phyloP scores from a whole-genome alignment of 2,113 vertebrate species.

The Syngnathus floridae region DNA sequence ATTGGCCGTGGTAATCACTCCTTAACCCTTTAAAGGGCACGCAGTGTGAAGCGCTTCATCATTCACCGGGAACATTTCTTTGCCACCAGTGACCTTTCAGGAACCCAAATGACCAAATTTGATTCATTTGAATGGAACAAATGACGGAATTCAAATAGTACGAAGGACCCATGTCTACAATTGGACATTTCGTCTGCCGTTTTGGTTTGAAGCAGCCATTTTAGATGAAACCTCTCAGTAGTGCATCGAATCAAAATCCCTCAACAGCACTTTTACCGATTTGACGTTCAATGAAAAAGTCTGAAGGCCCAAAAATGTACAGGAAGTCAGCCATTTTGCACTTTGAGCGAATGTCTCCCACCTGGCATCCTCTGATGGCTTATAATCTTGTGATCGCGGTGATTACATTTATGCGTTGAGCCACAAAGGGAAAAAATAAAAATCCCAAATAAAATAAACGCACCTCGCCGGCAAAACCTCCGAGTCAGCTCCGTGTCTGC shows the following conservation, averaged over 20 bases:
- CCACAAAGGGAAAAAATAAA: neutral
- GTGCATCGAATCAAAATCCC: neutral
- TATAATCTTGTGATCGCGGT: neutral
- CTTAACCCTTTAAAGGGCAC: conserved; percentile 8
- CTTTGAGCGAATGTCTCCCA: neutral
- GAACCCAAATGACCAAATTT: neutral
- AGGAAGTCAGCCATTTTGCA: neutral
- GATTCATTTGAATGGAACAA: too few relatives aligned
- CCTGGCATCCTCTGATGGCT: neutral
- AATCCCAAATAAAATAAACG: neutral
- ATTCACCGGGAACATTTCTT: neutral
- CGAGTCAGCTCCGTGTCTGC: neutral
- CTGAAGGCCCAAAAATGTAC: neutral
- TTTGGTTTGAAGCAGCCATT: neutral
- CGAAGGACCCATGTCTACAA: neutral
- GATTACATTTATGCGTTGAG: neutral
- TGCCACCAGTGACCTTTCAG: neutral
- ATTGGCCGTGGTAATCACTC: conserved; percentile 10
- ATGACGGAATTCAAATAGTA: too few relatives aligned
- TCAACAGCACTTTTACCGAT: too few relatives aligned
- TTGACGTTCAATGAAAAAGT: neutral
- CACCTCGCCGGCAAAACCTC: neutral
- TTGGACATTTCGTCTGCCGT: neutral
- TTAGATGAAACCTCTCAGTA: neutral
- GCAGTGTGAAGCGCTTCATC: neutral